Conservation (phyloP, 2,797 vertebrate genomes). For the Toxotes lorentzi region DNA sequence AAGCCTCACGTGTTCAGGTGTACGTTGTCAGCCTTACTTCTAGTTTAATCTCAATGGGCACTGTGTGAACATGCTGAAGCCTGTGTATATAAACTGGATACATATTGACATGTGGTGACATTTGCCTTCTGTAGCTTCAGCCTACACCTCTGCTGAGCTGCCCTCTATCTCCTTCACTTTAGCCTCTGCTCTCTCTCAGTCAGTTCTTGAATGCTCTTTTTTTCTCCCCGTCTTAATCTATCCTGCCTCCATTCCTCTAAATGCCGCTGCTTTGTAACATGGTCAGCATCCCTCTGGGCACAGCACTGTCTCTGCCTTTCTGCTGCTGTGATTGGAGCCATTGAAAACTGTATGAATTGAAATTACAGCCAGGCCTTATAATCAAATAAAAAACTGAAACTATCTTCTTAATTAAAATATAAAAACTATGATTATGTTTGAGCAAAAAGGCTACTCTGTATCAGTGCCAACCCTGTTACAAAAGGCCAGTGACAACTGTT, state of each 20-base stretch:
- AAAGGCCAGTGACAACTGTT: slow-evolving; percentile 19
- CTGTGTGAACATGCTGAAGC: slow-evolving; percentile 8
- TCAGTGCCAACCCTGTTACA: neutral
- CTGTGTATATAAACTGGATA: slow-evolving; percentile 6
- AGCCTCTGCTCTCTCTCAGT: slow-evolving; percentile 44
- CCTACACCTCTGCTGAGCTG: slow-evolving; percentile 19
- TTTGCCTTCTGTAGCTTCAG: slow-evolving; percentile 34
- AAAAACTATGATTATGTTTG: slow-evolving; percentile 47
- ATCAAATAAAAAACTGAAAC: slow-evolving; percentile 36
- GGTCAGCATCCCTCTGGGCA: slow-evolving; percentile 56
- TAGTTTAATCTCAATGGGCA: neutral
- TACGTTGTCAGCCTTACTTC: neutral
- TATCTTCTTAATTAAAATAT: slow-evolving; percentile 50
- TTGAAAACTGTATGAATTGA: slow-evolving; percentile 27
- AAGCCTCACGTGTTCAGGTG: neutral
- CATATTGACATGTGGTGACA: slow-evolving; percentile 39
- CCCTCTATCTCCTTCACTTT: slow-evolving; percentile 30
- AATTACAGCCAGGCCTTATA: slow-evolving; percentile 37
- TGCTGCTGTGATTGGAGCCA: slow-evolving; percentile 41
- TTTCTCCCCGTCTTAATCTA: slow-evolving; percentile 27
- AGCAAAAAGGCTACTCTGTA: slow-evolving; percentile 28
- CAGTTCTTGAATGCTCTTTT: slow-evolving; percentile 25
- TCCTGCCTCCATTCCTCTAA: slow-evolving; percentile 36
- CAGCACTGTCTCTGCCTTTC: slow-evolving; percentile 13
- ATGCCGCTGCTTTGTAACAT: slow-evolving; percentile 38